phyloP scores from a whole-genome alignment of 2,113 vertebrate species.

The Riparia riparia region DNA sequence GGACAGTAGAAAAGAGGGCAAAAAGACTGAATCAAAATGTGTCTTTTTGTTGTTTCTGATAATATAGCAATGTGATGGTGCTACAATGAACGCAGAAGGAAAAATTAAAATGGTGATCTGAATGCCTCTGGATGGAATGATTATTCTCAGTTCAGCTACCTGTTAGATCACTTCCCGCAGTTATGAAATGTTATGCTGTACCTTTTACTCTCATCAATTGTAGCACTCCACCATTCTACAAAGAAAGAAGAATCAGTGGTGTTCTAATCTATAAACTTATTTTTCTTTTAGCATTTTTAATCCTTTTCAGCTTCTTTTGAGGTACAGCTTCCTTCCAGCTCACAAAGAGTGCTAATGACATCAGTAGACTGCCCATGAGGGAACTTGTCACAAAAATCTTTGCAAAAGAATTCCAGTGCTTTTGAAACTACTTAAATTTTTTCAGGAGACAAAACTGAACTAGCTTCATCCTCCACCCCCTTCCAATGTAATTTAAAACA shows the following conservation, averaged over 20 bases:
- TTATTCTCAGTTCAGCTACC: not conserved
- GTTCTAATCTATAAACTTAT: conserved; percentile 16
- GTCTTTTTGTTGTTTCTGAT: not conserved
- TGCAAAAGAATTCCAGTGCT: not conserved
- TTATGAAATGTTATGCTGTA: not conserved
- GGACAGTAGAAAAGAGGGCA: not conserved
- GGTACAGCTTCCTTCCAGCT: conserved; percentile 29
- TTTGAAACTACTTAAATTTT: conserved; percentile 9
- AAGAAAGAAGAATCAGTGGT: not conserved
- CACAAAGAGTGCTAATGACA: conserved; percentile 41
- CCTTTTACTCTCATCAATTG: not conserved
- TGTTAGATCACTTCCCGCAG: not conserved
- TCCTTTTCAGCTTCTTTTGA: conserved; percentile 47
- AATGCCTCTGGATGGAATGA: not conserved
- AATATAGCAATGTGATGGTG: not conserved
- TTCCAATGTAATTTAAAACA: not conserved
- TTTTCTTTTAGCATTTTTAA: conserved; percentile 10
- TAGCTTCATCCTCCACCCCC: not conserved
- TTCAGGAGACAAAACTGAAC: not conserved
- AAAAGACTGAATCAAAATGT: not conserved
- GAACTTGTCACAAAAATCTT: conserved; percentile 44
- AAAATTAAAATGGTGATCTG: not conserved
- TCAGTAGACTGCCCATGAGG: conserved; percentile 10
- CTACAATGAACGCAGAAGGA: not conserved
- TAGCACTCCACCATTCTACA: not conserved